Evolutionary conservation across 2,888 invertebrate genomes (phyloP).

Genomic region (Mechanitis messenoides): DNA sequence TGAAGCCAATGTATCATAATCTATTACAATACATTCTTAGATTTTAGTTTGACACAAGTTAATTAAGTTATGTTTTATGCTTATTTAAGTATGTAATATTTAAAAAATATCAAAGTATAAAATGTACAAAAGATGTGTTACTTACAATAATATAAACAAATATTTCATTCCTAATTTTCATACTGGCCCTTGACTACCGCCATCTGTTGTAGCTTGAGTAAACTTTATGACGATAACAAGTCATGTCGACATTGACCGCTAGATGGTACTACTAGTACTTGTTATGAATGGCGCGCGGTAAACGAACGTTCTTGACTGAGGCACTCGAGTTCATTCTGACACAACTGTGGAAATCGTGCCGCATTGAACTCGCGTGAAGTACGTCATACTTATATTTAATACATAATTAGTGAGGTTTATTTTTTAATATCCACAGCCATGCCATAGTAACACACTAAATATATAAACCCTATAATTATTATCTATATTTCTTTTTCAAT

Average conservation of each 20-base stretch:
- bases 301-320: constrained; percentile 76
- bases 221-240: constrained; percentile 46
- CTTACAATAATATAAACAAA: too few relatives aligned
- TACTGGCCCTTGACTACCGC: constrained; percentile 39
- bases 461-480: too few relatives aligned
- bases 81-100: too few relatives aligned
- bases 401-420: constrained; percentile 12
- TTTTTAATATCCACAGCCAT: not conserved
- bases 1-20: too few relatives aligned
- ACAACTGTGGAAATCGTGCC: constrained; percentile 43
- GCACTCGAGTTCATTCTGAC: constrained; percentile 61
- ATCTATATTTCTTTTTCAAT: too few relatives aligned
- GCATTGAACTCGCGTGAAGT: constrained; percentile 38
- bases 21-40: too few relatives aligned
- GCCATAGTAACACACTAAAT: too few relatives aligned
- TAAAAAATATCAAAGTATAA: too few relatives aligned
- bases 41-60: too few relatives aligned
- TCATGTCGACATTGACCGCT: constrained; percentile 74
- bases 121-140: too few relatives aligned
- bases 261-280: constrained; percentile 68
- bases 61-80: too few relatives aligned
- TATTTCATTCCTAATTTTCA: too few relatives aligned
- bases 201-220: constrained; percentile 48
- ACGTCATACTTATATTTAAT: constrained; percentile 19
- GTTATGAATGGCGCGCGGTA: constrained; percentile 61